These are phyloP conservation scores for Polyommatus icarus DNA, from an alignment of 2,888 invertebrate species.

Conservation along the genomic window DNA sequence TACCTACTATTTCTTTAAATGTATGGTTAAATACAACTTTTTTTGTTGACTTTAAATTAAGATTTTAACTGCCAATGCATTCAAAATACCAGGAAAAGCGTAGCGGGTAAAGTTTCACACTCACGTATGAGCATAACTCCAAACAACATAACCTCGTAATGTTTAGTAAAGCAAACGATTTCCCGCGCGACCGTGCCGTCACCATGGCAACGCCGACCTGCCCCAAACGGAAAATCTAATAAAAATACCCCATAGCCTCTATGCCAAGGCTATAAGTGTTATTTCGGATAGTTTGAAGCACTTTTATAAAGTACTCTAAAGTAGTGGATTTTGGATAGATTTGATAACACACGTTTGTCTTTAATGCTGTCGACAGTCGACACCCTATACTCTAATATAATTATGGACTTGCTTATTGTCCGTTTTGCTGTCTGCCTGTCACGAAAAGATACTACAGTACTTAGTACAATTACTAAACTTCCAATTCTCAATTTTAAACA, in stretches of 20 bases:
- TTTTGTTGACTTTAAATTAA: too few relatives aligned
- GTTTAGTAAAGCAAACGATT: conserved; percentile 47
- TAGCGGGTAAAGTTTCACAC: neutral
- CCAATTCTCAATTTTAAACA: too few relatives aligned
- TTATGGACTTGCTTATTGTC: too few relatives aligned
- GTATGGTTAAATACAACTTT: too few relatives aligned
- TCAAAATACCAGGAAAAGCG: neutral
- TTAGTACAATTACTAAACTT: too few relatives aligned
- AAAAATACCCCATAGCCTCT: conserved; percentile 49
- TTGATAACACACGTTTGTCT: neutral
- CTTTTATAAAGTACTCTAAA: neutral
- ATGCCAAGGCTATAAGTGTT: neutral
- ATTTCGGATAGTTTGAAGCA: neutral
- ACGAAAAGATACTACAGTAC: too few relatives aligned
- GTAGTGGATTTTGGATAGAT: conserved; percentile 1
- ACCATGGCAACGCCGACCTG: conserved; percentile 60
- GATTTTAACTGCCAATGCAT: neutral
- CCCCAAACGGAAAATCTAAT: conserved; percentile 60
- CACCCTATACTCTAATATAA: neutral
- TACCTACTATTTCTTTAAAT: too few relatives aligned
- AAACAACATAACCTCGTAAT: conserved; percentile 40
- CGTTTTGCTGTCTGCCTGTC: too few relatives aligned
- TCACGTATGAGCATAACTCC: conserved; percentile 31
- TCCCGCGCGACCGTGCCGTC: conserved; percentile 54
- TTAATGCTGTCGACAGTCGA: neutral